These are phyloP conservation scores for Hipparchia semele DNA, from an alignment of 2,888 invertebrate species.

Conservation along the genomic window DNA sequence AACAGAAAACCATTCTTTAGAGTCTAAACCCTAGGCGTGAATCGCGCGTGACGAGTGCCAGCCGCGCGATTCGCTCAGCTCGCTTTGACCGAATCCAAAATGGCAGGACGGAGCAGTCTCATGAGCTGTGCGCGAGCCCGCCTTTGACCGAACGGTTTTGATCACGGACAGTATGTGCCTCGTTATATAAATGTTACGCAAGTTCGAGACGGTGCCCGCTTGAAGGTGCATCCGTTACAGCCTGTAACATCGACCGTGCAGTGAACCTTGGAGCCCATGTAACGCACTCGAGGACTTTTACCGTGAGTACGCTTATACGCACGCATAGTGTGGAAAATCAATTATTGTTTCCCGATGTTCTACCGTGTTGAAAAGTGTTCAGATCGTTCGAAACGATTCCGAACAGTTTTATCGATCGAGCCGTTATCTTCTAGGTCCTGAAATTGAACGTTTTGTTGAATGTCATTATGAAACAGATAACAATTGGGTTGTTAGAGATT, in stretches of 20 bases:
- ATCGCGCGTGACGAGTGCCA: constrained; percentile 30
- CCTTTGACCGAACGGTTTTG: constrained; percentile 58
- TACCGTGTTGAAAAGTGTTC: constrained; percentile 26
- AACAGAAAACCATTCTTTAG: constrained; percentile 52
- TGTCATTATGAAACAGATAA: constrained; percentile 36
- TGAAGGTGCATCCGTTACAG: constrained; percentile 63
- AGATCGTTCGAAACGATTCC: constrained; percentile 29
- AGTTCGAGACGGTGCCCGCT: constrained; percentile 67
- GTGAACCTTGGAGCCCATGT: constrained; percentile 67
- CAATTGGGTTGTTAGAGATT: constrained; percentile 13
- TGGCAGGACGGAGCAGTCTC: constrained; percentile 65
- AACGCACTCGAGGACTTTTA: constrained; percentile 57
- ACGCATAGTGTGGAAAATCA: constrained; percentile 37
- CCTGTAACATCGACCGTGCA: constrained; percentile 57
- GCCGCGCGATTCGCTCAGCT: constrained; percentile 41
- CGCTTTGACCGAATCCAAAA: constrained; percentile 63
- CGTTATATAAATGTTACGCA: constrained; percentile 80
- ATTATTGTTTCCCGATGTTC: constrained; percentile 38
- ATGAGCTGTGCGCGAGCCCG: constrained; percentile 58
- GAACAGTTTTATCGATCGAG: constrained; percentile 66
- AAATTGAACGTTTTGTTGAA: constrained; percentile 49
- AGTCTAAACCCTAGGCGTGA: constrained; percentile 37
- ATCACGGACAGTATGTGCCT: constrained; percentile 65
- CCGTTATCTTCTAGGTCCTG: constrained; percentile 54
- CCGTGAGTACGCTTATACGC: constrained; percentile 61